These are phyloP conservation scores for Sebastes reedi DNA, from an alignment of 2,797 vertebrate species.

Conservation along the genomic window DNA sequence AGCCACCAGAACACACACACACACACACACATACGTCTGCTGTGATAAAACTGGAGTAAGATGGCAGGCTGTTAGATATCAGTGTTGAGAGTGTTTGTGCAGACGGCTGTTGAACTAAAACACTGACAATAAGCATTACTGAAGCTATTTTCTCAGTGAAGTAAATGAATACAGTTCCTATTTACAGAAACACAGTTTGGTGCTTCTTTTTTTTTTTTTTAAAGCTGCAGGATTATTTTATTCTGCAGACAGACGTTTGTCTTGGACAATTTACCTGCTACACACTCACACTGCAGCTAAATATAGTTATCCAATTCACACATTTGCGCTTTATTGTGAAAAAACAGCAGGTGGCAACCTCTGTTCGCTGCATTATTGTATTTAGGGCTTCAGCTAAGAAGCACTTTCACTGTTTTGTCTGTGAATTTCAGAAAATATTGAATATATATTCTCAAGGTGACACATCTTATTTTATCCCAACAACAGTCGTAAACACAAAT, in stretches of 20 bases:
- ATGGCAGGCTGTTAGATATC: constrained; percentile 17
- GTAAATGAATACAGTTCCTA: neutral
- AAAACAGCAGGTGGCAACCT: neutral
- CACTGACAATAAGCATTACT: neutral
- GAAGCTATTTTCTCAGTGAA: neutral
- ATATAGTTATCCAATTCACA: constrained; percentile 5
- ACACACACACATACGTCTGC: constrained; percentile 15
- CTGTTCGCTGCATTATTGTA: neutral
- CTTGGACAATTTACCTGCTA: neutral
- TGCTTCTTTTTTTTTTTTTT: neutral
- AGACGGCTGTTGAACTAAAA: constrained; percentile 19
- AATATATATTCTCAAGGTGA: neutral
- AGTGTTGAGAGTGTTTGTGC: constrained; percentile 21
- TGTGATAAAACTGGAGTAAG: constrained; percentile 34
- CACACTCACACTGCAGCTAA: constrained; percentile 3
- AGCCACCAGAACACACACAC: neutral
- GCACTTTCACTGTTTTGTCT: neutral
- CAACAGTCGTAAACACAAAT: neutral
- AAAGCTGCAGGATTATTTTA: neutral
- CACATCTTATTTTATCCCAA: too few species aligned
- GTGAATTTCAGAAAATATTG: neutral
- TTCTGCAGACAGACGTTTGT: neutral
- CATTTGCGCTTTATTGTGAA: neutral
- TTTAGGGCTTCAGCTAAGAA: neutral
- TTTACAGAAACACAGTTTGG: neutral